phyloP scores from a whole-genome alignment of 2,797 vertebrate genomes.

The Sebastes paucispinis region DNA sequence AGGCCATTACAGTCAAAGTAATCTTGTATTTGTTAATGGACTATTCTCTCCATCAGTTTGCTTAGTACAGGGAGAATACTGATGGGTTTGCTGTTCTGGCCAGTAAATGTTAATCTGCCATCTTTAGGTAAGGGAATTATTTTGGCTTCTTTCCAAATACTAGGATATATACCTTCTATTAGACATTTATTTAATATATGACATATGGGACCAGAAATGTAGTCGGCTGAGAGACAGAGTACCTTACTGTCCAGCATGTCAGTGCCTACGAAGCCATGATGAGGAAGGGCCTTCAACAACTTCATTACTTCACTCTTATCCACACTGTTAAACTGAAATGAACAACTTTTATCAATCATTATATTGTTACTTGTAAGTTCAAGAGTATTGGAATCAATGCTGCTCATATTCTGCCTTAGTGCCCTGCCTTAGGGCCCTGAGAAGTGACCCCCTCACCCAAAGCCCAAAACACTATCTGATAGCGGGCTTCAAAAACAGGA shows the following conservation, averaged over 20 bases:
- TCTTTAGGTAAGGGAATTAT: too few species aligned
- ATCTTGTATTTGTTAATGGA: too few species aligned
- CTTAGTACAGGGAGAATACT: too few species aligned
- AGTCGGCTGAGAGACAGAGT: neutral
- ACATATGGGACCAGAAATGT: neutral
- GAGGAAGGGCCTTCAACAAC: too few species aligned
- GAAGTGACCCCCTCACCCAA: too few species aligned
- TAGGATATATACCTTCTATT: neutral
- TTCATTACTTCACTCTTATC: too few species aligned
- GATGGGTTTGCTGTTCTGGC: too few species aligned
- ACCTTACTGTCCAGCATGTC: neutral
- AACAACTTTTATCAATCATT: neutral
- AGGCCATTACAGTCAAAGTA: too few species aligned
- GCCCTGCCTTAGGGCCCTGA: neutral
- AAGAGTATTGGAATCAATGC: neutral
- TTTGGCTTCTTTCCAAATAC: too few species aligned
- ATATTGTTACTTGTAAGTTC: neutral
- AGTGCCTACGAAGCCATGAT: neutral
- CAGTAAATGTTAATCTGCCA: too few species aligned
- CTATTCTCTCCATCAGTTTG: too few species aligned
- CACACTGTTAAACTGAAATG: neutral
- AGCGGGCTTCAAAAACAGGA: neutral
- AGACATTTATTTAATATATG: neutral
- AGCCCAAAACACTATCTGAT: neutral
- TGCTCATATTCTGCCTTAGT: neutral